Evolutionary conservation across 2,113 vertebrate genomes (phyloP).

Genomic region (Panthera leo): DNA sequence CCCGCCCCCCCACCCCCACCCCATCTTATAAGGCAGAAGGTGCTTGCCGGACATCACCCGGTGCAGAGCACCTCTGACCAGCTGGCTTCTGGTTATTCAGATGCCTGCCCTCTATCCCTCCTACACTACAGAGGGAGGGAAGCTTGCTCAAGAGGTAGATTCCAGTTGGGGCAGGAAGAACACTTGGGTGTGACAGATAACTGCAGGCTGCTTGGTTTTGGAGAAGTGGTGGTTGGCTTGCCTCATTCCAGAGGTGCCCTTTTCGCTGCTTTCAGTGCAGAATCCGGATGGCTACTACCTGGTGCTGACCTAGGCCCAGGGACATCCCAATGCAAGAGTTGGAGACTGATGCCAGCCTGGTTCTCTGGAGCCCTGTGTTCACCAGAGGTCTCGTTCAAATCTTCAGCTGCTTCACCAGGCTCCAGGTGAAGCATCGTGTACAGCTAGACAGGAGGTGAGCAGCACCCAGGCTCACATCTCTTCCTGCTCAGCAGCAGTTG

Average conservation of each 20-base stretch:
- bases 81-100: background rate
- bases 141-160: too few species aligned
- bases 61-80: background rate
- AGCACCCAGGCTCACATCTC: background rate
- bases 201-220: background rate
- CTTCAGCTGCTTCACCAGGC: background rate
- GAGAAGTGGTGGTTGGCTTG: background rate
- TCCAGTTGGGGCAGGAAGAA: background rate
- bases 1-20: too few species aligned
- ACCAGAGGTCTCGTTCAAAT: background rate
- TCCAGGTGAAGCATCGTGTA: background rate
- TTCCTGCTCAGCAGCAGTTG: background rate
- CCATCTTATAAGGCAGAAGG: background rate
- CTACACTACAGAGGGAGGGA: background rate
- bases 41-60: background rate
- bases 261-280: constrained; percentile 54
- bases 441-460: background rate
- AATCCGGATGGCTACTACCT: constrained; percentile 73
- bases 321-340: background rate
- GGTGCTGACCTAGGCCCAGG: constrained; percentile 68
- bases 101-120: background rate
- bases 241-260: background rate
- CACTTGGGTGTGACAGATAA: accelerated
- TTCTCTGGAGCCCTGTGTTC: background rate
- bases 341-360: background rate